A percentile compares a stretch with the other conserved stretches of the same genome.
phyloP scores from a whole-genome alignment of 2,888 invertebrate genomes.

The Nemoura dubitans region DNA sequence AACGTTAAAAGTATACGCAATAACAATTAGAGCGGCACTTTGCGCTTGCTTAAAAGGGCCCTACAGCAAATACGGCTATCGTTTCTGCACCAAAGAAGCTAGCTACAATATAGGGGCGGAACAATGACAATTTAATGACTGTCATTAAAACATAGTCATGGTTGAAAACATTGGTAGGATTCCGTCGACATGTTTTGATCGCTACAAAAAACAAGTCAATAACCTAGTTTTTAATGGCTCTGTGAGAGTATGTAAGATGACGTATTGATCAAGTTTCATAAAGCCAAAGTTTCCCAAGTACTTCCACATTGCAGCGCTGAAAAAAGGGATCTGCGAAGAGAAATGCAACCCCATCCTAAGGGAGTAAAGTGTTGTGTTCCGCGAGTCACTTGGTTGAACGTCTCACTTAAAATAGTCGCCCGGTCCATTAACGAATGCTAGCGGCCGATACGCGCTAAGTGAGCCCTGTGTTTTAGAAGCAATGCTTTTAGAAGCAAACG shows the following conservation, averaged over 20 bases:
- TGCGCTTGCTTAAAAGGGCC: background rate
- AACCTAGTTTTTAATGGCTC: background rate
- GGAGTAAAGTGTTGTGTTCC: background rate
- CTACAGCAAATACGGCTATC: background rate
- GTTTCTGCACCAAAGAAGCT: background rate
- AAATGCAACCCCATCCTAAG: background rate
- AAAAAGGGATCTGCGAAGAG: background rate
- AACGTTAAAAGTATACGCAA: constrained; percentile 8
- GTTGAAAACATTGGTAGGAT: background rate
- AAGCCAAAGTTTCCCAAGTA: background rate
- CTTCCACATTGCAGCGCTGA: background rate
- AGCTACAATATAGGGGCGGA: background rate
- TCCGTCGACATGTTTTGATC: background rate
- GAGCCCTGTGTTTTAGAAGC: background rate
- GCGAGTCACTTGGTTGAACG: background rate
- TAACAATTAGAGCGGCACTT: constrained; percentile 5
- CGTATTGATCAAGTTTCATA: background rate
- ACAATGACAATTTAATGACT: background rate
- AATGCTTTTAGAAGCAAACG: background rate
- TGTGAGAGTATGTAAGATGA: background rate
- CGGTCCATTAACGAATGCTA: constrained; percentile 3
- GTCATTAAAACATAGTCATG: background rate
- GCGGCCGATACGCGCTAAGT: background rate
- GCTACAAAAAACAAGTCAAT: background rate
- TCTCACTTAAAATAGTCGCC: background rate